Evolutionary conservation across 2,113 vertebrate species (phyloP), one percentile per base, ranked within the genome.

Genomic region (Catharus minimus): DNA sequence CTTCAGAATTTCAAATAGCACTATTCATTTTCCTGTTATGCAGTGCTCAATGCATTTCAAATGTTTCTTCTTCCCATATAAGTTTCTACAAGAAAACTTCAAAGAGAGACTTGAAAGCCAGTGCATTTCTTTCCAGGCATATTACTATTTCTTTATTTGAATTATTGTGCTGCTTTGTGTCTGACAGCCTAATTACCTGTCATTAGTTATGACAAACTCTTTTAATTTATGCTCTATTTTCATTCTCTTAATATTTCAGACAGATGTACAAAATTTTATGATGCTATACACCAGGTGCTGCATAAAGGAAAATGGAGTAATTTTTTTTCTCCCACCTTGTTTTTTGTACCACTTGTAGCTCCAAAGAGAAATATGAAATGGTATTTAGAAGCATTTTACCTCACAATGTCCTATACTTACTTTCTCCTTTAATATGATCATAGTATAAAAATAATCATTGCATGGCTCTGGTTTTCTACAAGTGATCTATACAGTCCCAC

Each of bases 221-320:
- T 86, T 64, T 83, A 90, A 90, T 86, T 92, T 94, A 88, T 78
- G 36, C 21, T 55, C 15, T 22, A 38, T 65, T 78, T 89, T 86
- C 32, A 58, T 74, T 69, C 52, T 89, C 30, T 18, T 86, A 74
- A 43, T 77, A 71, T 88, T 92, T 90, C 73, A 92, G 39, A 86
- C 60, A 90, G 32, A 69, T 64, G 60, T 46, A 72, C 36, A 61
- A 71, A 58, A 43, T 50, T 68, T 87, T 85, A 76, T 22, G 55
- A 87, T 53, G 49, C 7, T 65, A 28, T n/a, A 57, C 8, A 56
- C 7, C 41, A 76, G 38, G 22, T 67, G 41, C 23, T 87, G 30
- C 22, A 66, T 39, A 56, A 73, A 46, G 23, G 13, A 76, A 87
- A 91, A 75, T 0, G 0, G 74, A 89, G 30, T 28, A 9, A 30